Base-by-base conservation (phyloP, 1,140 invertebrate genomes). In the Riptortus pedestris region DNA sequence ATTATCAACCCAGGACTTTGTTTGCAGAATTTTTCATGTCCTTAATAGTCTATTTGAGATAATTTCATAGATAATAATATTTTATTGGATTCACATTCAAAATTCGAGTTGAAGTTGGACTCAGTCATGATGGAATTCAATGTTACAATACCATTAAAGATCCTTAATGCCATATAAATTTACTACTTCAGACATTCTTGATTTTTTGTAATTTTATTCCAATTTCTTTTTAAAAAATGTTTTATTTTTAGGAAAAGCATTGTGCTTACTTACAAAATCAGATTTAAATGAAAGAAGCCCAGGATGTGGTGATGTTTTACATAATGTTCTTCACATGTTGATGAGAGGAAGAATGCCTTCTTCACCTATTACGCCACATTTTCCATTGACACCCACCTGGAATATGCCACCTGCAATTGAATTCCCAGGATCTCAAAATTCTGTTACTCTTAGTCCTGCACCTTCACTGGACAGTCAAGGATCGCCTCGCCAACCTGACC, bases 271-370 rank as follows among this genome's bases (percentile, higher is more conserved):
- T 62, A 94, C 88, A 20, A 89, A 94, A 73, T 84, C 83, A 2
- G 93, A 96, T 76, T 81, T 96, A 64, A 89, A 86, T 4, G 92
- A 94, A 71, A 79, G 93, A 63, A 91, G 90, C 68, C 91, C 92
- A 0, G 88, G 91, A 0, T 90, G 91, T 18, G 93, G 93, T 0
- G 93, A 96, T 73, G 85, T 97, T 7, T 77, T 97, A 60, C 91
- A 92, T 78, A 96, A 97, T 76, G 90, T 92, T 2, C 80, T 97
- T 22, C 88, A 91, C 69, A 85, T 93, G 77, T 78, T 96, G 11
- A 85, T 91, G 31, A 81, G 88, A 2, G 89, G 92, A 67, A 85
- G 88, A 60, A 75, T 91, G 58, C 89, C 90, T 3, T 87, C 83
- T 60, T 90, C 87, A 67, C 90, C 90, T 2, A 83, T 91, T 5